Evolutionary conservation across 2,113 vertebrate species (phyloP).

Genomic region (Epinephelus lanceolatus): DNA sequence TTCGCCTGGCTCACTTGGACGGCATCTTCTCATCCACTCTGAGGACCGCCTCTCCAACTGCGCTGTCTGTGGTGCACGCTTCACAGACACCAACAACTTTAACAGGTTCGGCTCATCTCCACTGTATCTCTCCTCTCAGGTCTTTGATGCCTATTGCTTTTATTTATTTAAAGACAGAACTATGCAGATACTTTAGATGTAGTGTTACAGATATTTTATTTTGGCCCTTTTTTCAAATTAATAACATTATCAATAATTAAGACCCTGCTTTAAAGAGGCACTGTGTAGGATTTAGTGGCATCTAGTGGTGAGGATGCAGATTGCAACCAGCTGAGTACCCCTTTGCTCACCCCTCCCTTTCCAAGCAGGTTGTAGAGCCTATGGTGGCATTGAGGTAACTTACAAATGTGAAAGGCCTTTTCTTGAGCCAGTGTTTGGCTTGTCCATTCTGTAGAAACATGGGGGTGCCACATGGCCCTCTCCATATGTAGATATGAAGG

Average conservation of each 20-base stretch:
- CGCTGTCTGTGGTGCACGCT: slow-evolving; percentile 94
- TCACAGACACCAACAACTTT: slow-evolving; percentile 96
- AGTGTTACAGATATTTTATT: neutral
- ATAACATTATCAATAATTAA: neutral
- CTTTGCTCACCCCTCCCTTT: too few relatives aligned
- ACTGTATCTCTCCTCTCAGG: slow-evolving; percentile 4
- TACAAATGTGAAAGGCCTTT: too few relatives aligned
- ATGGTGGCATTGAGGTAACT: too few relatives aligned
- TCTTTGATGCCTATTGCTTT: neutral
- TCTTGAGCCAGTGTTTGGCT: too few relatives aligned
- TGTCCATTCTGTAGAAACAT: too few relatives aligned
- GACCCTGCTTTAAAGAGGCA: too few relatives aligned
- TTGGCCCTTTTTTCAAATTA: neutral
- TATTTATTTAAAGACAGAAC: neutral
- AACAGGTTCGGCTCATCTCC: slow-evolving; percentile 88
- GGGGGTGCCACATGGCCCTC: too few relatives aligned
- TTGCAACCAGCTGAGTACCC: too few relatives aligned
- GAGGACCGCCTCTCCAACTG: slow-evolving; percentile 98
- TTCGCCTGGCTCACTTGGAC: slow-evolving; percentile 95
- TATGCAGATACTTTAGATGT: neutral
- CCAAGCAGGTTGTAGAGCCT: too few relatives aligned
- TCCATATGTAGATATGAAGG: too few relatives aligned
- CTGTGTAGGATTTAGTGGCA: too few relatives aligned
- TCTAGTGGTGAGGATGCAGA: too few relatives aligned
- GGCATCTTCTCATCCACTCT: slow-evolving; percentile 97